Conservation (phyloP, 1,140 invertebrate species). For the Sogatella furcifera region DNA sequence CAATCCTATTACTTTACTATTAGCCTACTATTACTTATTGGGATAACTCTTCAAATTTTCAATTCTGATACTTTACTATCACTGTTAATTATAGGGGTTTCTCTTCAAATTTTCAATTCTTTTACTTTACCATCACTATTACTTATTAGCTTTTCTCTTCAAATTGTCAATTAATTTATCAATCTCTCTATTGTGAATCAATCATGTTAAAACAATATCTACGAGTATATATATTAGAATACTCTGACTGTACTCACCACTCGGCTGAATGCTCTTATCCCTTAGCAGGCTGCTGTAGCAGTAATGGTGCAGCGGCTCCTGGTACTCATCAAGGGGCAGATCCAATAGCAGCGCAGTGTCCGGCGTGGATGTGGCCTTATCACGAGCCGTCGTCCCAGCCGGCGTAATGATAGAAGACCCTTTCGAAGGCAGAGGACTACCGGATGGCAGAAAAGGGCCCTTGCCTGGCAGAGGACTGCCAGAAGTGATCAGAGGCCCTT, state of each 20-base stretch:
- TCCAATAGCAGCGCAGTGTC: constrained; percentile 33
- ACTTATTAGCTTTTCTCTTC: no score
- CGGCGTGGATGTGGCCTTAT: constrained; percentile 28
- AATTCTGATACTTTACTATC: no score
- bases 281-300: neutral
- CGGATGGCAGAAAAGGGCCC: constrained; percentile 2
- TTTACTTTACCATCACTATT: no score
- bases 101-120: no score
- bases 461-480: constrained; percentile 24
- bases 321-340: constrained; percentile 61
- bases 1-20: no score
- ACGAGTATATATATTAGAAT: no score
- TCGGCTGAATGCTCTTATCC: neutral
- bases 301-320: constrained; percentile 42
- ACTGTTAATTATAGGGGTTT: no score
- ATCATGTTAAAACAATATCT: no score
- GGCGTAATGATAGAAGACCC: constrained; percentile 39
- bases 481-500: constrained; percentile 27
- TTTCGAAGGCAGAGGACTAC: constrained; percentile 33
- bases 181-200: no score
- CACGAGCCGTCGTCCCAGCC: constrained; percentile 35
- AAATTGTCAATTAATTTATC: no score
- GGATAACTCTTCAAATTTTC: no score
- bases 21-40: no score
- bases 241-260: neutral